Evolutionary conservation across 1,140 invertebrate species (phyloP), one percentile per base, ranked within the genome.

Genomic region (Oryctes rhinoceros): DNA sequence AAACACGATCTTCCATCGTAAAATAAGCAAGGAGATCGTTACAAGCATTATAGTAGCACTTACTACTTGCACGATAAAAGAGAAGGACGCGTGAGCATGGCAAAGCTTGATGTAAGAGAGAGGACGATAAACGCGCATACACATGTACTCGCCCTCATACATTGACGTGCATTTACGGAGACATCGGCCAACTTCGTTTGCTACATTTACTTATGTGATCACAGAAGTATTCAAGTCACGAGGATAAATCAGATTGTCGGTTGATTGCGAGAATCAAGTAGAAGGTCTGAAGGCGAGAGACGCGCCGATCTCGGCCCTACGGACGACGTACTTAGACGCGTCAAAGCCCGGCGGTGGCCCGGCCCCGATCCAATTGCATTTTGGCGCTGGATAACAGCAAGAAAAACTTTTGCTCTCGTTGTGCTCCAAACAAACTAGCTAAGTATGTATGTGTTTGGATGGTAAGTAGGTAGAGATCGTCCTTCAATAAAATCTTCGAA

Each of bases 161-260:
- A 71, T 15, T 13, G 18, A 4, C 65, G 65, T 35, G 10, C 39
- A 49, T n/a, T 44, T 49, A 76, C 75, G 39, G 75, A 44, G 75
- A 76, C 75, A 76, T 49, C 37, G 35, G 47, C 75, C 82, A 84
- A 84, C 83, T 84, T 81, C 83, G 83, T 83, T 84, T 84, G 83
- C 82, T 82, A 79, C 81, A 83, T 82, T 84, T 81, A 81, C 65
- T 84, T 84, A 80, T 80, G 80, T 81, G 59, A 81, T 79, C 80
- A 75, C 81, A 79, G 75, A 35, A 79, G 39, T 81, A 82, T 82
- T 82, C 81, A 75, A 77, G 62, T 44, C 81, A 82, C 81, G 81
- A 77, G 15, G 74, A 65, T 76, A 82, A 82, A 82, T 82, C 76
- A 78, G 59, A 81, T 82, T 82, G 65, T 44, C 59, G 79, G 76